Conservation (phyloP, 92 coral and sea anemone species). For the Umimayanthus chanpuru region DNA sequence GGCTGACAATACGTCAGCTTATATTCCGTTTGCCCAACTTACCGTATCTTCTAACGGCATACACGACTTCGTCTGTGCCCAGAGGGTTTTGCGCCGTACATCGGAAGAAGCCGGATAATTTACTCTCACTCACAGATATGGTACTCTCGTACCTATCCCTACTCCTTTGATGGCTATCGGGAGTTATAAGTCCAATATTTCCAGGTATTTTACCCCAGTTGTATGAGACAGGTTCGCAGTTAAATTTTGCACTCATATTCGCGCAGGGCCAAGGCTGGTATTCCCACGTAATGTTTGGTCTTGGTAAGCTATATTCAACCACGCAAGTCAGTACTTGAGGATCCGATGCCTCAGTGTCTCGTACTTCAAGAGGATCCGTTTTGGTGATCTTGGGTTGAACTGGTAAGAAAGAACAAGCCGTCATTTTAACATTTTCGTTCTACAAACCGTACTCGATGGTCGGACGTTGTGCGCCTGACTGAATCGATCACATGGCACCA, state of each 20-base stretch:
- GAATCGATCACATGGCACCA: too few relatives aligned
- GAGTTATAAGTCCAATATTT: not conserved
- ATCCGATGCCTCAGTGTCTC: not conserved
- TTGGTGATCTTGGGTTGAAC: slow-evolving; percentile 8
- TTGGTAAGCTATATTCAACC: slow-evolving; percentile 57
- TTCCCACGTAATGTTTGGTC: slow-evolving; percentile 69
- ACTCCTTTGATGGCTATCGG: not conserved
- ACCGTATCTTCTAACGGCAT: slow-evolving; percentile 61
- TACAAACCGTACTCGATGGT: too few relatives aligned
- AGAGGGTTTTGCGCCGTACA: slow-evolving; percentile 64
- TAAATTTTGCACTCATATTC: slow-evolving; percentile 26
- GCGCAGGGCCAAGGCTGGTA: slow-evolving; percentile 46
- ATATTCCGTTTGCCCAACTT: slow-evolving; percentile 10
- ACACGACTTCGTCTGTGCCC: slow-evolving; percentile 59
- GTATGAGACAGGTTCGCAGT: slow-evolving; percentile 35
- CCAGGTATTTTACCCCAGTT: slow-evolving; percentile 38
- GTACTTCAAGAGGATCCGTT: not conserved
- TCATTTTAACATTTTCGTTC: not conserved
- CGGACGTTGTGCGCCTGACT: too few relatives aligned
- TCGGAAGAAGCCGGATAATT: slow-evolving; percentile 58
- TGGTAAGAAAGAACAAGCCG: not conserved
- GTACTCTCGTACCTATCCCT: slow-evolving; percentile 11
- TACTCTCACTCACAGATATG: slow-evolving; percentile 30
- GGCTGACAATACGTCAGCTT: not conserved
- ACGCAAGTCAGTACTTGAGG: slow-evolving; percentile 41